Evolutionary conservation across 2,797 vertebrate genomes (phyloP), one percentile per base, ranked within the genome.

Genomic region (Rhynchonycteris naso): DNA sequence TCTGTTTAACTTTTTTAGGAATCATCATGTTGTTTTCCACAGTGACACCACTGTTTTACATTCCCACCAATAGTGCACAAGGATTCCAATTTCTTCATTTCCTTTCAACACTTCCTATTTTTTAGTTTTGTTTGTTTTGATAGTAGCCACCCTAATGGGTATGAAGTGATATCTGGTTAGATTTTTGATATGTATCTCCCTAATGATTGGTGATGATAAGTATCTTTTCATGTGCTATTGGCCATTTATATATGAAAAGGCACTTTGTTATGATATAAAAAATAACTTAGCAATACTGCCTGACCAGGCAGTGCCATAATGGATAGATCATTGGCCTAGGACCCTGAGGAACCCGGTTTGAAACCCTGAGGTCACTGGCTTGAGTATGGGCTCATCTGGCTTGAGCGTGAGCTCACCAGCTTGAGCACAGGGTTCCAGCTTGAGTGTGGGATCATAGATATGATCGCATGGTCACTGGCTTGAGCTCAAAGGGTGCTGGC

Each of bases 201-300:
- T 82, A 22, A 65, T 65, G 7, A 12, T 50, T 50, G 65, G 38
- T 65, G 30, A 50, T 82, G 59, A n/a, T 61, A 18, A 63, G 18
- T 21, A 65, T 33, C 43, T 82, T 65, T 65, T 52, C 59, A n/a
- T n/a, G 56, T 59, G 56, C 35, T 80, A 16, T 61, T 80, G 56
- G 26, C 22, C 9, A 59, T 10, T 38, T 26, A 38, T 80, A 43
- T 43, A 61, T 56, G 28, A 28, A 72, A 79, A 85, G n/a, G 10
- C 22, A 74, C 13, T 78, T 94, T 83, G n/a, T 61, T 90, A 75
- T 82, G 5, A 18, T 14, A 83, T 96, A 95, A 71, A 59, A 94
- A 95, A 68, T 68, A 88, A 93, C 22, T 92, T 50, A 86, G 61
- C 9, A 72, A 38, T 88, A 61, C 8, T 5, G 43, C 43, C 43